Evolutionary conservation across 1,140 invertebrate species (phyloP).

Genomic region (Cherax destructor): DNA sequence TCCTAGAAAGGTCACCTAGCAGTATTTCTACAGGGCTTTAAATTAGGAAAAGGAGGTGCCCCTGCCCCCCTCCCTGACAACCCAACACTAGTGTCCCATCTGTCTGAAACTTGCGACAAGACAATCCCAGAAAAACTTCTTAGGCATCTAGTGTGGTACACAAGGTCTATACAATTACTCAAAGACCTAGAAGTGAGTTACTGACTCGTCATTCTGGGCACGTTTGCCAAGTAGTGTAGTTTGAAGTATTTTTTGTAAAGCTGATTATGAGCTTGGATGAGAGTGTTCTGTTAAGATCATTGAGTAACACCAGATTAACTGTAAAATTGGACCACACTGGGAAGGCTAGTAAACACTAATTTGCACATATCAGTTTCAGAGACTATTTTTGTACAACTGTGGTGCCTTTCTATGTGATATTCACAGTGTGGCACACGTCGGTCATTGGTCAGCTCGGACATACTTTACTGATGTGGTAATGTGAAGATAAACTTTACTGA

Average conservation of each 20-base stretch:
- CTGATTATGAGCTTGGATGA: conserved; percentile 65
- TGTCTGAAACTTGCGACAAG: conserved; percentile 69
- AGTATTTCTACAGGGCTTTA: conserved; percentile 64
- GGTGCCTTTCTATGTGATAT: conserved; percentile 73
- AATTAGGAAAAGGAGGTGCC: conserved; percentile 48
- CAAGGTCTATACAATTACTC: conserved; percentile 58
- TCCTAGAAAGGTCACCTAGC: conserved; percentile 27
- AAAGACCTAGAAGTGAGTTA: conserved; percentile 45
- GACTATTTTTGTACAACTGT: conserved; percentile 73
- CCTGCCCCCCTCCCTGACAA: conserved; percentile 62
- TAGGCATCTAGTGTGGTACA: conserved; percentile 69
- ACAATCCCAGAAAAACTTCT: conserved; percentile 66
- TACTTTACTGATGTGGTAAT: conserved; percentile 61
- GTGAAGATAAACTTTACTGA: conserved; percentile 57
- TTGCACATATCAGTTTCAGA: conserved; percentile 72
- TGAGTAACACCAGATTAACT: conserved; percentile 55
- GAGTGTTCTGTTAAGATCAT: conserved; percentile 56
- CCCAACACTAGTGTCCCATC: conserved; percentile 68
- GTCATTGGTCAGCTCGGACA: conserved; percentile 68
- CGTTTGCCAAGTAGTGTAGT: conserved; percentile 64
- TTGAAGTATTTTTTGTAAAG: conserved; percentile 63
- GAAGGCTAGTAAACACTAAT: conserved; percentile 70
- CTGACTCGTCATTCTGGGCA: conserved; percentile 47
- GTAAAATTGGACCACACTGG: conserved; percentile 68
- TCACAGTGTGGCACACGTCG: conserved; percentile 72